These are phyloP conservation scores for Neopipo cinnamomea DNA, from an alignment of 2,113 vertebrate species.

Conservation along the genomic window DNA sequence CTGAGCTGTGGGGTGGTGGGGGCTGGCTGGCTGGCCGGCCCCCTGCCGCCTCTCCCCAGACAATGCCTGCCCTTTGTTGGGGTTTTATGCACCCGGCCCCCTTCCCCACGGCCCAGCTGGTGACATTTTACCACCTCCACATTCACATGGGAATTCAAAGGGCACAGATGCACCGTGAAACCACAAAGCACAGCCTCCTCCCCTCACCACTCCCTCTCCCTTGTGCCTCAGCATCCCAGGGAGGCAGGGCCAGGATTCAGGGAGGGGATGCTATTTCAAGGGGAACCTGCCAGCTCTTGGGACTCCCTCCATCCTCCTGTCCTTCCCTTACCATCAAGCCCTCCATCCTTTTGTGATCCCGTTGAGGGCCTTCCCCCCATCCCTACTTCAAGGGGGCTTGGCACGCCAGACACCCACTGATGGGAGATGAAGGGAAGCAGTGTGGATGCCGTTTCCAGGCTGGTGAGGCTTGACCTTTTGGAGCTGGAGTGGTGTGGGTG, in stretches of 20 bases:
- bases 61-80: constrained; percentile 35
- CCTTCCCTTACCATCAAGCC: background rate
- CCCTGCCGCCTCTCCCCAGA: background rate
- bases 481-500: background rate
- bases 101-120: constrained; percentile 27
- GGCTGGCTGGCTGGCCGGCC: background rate
- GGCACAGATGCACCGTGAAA: constrained; percentile 43
- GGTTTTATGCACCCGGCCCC: background rate
- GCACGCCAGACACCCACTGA: background rate
- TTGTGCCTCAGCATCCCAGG: background rate
- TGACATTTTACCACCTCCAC: constrained; percentile 68
- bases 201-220: background rate
- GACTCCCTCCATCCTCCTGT: background rate
- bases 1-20: background rate
- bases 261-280: background rate
- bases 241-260: background rate
- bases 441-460: background rate
- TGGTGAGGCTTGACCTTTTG: background rate
- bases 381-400: background rate
- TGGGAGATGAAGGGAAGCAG: background rate
- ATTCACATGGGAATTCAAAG: constrained; percentile 57
- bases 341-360: background rate
- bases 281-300: background rate
- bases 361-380: background rate
- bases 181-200: background rate